Evolutionary conservation across 2,888 invertebrate species (phyloP).

Genomic region (Perizoma affinitatum): DNA sequence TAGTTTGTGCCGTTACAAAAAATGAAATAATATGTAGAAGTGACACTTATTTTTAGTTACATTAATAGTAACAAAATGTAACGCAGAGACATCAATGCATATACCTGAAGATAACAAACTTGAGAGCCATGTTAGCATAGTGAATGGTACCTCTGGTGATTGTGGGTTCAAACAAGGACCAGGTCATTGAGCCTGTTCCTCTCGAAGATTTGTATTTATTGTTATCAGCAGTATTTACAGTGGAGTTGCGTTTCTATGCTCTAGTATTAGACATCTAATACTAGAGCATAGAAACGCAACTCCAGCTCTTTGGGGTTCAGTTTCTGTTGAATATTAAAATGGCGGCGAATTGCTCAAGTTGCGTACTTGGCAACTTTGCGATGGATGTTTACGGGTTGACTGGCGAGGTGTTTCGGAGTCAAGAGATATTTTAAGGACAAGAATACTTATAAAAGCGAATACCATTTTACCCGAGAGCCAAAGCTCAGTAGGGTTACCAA

Average conservation of each 20-base stretch:
- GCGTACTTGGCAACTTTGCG: conserved; percentile 34
- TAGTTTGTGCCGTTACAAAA: conserved; percentile 32
- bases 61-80: not conserved
- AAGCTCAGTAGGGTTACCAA: too few species aligned
- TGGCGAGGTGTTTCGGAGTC: conserved; percentile 13
- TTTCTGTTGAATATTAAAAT: conserved; percentile 42
- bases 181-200: too few species aligned
- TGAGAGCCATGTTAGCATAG: too few species aligned
- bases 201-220: too few species aligned
- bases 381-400: conserved; percentile 35
- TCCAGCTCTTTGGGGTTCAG: conserved; percentile 29
- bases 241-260: conserved; percentile 51
- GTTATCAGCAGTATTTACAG: conserved; percentile 45
- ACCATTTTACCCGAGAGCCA: too few species aligned
- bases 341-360: conserved; percentile 34
- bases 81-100: too few species aligned
- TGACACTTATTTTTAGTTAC: conserved; percentile 1
- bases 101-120: too few species aligned
- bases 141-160: too few species aligned
- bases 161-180: too few species aligned
- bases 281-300: too few species aligned
- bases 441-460: too few species aligned
- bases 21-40: conserved; percentile 4
- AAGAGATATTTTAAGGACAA: not conserved
- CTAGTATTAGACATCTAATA: conserved; percentile 14